Percentiles rank a stretch among this genome's conserved stretches.
These are phyloP conservation scores for Cydia strobilella DNA, from an alignment of 1,140 invertebrate species.

Conservation along the genomic window DNA sequence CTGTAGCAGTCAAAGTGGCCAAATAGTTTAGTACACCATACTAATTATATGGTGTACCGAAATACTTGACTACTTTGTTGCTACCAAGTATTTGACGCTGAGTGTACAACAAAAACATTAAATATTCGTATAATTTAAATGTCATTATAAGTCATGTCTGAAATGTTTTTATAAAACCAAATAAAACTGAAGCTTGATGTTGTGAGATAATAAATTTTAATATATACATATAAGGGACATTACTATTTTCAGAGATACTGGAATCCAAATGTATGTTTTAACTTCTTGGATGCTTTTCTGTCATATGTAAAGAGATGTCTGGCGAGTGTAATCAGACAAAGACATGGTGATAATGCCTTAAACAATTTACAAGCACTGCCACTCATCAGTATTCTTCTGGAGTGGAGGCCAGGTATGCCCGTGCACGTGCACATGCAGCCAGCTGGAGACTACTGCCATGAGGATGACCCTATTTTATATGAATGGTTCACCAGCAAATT, in stretches of 20 bases:
- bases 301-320: conserved; percentile 65
- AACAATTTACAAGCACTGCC: conserved; percentile 55
- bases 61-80: too few species aligned
- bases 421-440: conserved; percentile 48
- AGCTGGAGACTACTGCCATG: conserved; percentile 54
- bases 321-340: conserved; percentile 53
- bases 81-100: too few species aligned
- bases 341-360: conserved; percentile 52
- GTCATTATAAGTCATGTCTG: too few species aligned
- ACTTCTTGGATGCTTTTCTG: conserved; percentile 68
- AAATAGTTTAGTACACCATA: too few species aligned
- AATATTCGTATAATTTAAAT: too few species aligned
- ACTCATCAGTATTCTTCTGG: conserved; percentile 56
- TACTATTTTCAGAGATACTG: conserved; percentile 64
- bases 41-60: too few species aligned
- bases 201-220: too few species aligned
- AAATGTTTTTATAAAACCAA: too few species aligned
- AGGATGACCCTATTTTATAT: conserved; percentile 66
- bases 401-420: conserved; percentile 53
- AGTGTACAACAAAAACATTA: too few species aligned
- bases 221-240: not conserved
- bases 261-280: conserved; percentile 66
- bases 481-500: conserved; percentile 58
- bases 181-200: too few species aligned
- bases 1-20: too few species aligned